Percentiles rank a stretch among this genome's conserved stretches.
Conservation (phyloP, 2,888 invertebrate species). For the Cyrtodaria siliqua region DNA sequence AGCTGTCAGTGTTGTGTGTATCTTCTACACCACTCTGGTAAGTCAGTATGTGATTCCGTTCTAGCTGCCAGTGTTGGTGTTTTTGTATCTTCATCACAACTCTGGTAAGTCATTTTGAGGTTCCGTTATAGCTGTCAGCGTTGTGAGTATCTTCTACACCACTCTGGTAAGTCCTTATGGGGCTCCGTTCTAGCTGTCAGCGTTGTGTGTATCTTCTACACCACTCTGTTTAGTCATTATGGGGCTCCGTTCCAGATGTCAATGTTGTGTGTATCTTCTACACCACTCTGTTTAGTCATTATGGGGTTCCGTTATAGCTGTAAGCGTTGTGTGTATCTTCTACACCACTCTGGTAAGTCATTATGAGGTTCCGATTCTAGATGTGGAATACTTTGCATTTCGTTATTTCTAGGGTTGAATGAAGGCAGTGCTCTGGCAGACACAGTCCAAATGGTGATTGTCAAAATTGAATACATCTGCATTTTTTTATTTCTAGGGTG, state of each 20-base stretch:
- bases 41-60: too few species aligned
- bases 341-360: conserved; percentile 94
- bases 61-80: too few species aligned
- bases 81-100: too few species aligned
- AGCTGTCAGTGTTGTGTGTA: conserved; percentile 93
- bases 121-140: conserved; percentile 92
- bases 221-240: conserved; percentile 93
- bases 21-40: conserved; percentile 96
- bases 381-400: conserved; percentile 86
- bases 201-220: conserved; percentile 96
- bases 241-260: conserved; percentile 92
- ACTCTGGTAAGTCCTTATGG: conserved; percentile 93
- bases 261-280: conserved; percentile 96
- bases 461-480: too few species aligned
- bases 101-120: too few species aligned
- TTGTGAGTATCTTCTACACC: conserved; percentile 96
- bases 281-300: conserved; percentile 91
- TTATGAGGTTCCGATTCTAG: conserved; percentile 92
- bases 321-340: conserved; percentile 95
- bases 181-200: conserved; percentile 93
- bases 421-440: conserved; percentile 87
- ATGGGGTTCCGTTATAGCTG: conserved; percentile 87
- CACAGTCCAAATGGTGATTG: conserved; percentile 85
- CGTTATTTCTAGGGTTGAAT: conserved; percentile 85
- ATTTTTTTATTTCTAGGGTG: conserved; percentile 82